These are phyloP conservation scores for Sphaerophoria taeniata DNA, from an alignment of 2,888 invertebrate species.

Conservation along the genomic window DNA sequence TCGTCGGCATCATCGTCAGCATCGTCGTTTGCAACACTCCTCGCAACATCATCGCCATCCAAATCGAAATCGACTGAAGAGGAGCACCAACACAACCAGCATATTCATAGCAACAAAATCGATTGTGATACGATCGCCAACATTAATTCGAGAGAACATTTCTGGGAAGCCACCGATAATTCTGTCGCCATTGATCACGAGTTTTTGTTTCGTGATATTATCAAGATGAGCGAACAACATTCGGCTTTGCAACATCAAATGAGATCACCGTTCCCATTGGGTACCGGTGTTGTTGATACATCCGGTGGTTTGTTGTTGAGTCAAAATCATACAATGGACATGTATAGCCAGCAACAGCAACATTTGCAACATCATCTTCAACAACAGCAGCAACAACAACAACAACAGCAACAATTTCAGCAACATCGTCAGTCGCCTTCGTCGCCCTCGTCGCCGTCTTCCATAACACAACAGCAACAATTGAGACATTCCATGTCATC, in stretches of 20 bases:
- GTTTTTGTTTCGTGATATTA: conserved; percentile 51
- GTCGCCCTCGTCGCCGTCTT: conserved; percentile 77
- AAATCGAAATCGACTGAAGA: conserved; percentile 34
- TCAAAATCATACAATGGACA: conserved; percentile 77
- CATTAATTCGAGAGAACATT: conserved; percentile 1
- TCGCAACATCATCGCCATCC: conserved; percentile 64
- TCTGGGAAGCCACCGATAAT: neutral
- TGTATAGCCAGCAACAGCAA: conserved; percentile 76
- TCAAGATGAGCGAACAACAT: conserved; percentile 69
- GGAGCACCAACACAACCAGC: conserved; percentile 17
- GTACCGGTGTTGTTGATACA: conserved; percentile 60
- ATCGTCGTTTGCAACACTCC: conserved; percentile 43
- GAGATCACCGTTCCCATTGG: conserved; percentile 68
- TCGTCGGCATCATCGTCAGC: conserved; percentile 51
- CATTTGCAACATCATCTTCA: conserved; percentile 69
- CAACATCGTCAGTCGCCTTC: conserved; percentile 69
- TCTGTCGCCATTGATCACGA: conserved; percentile 27
- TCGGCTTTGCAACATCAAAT: conserved; percentile 72
- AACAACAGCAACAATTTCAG: conserved; percentile 68
- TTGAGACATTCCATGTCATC: conserved; percentile 77
- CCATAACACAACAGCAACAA: conserved; percentile 73
- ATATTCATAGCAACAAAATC: neutral
- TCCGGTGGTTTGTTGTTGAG: conserved; percentile 55
- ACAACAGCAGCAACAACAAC: conserved; percentile 73
- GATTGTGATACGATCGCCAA: conserved; percentile 16